A percentile compares a stretch with the other conserved stretches of the same genome.
phyloP scores from a whole-genome alignment of 1,140 invertebrate species.

The Bilobella aurantiaca region DNA sequence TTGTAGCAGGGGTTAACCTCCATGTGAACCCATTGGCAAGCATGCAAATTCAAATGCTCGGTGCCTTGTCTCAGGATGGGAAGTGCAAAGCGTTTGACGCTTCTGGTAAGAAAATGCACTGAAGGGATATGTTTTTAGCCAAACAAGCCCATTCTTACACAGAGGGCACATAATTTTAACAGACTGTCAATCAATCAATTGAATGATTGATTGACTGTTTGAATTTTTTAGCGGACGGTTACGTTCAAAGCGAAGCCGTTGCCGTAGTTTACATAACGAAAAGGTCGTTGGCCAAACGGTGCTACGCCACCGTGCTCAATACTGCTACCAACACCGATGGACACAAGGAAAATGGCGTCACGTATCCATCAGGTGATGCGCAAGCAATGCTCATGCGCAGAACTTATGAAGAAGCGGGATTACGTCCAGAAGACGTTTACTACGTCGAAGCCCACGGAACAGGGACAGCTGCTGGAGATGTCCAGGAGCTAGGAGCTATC shows the following conservation, averaged over 20 bases:
- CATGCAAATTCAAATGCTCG: conserved; percentile 70
- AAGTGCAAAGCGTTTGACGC: conserved; percentile 80
- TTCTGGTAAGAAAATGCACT: conserved; percentile 33
- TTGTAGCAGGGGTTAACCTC: conserved; percentile 74
- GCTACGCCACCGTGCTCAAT: conserved; percentile 60
- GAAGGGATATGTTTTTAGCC: too few relatives aligned
- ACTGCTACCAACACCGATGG: conserved; percentile 74
- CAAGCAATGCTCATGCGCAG: conserved; percentile 45
- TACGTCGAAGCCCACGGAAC: conserved; percentile 7
- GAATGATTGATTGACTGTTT: conserved; percentile 1
- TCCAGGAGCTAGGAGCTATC: conserved; percentile 75
- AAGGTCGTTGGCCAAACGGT: conserved; percentile 59
- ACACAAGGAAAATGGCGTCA: conserved; percentile 78
- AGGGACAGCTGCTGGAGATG: conserved; percentile 38
- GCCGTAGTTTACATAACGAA: conserved; percentile 70
- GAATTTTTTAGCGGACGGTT: conserved; percentile 51
- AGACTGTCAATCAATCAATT: conserved; percentile 12
- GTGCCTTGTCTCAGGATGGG: conserved; percentile 78
- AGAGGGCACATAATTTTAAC: not conserved
- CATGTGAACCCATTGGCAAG: conserved; percentile 75
- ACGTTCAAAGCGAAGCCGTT: conserved; percentile 57
- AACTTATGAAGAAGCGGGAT: not conserved
- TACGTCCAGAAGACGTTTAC: not conserved
- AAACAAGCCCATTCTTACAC: too few relatives aligned
- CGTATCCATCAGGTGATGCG: conserved; percentile 72